Base-by-base conservation (phyloP, 2,888 invertebrate species). In the Tetropium fuscum region DNA sequence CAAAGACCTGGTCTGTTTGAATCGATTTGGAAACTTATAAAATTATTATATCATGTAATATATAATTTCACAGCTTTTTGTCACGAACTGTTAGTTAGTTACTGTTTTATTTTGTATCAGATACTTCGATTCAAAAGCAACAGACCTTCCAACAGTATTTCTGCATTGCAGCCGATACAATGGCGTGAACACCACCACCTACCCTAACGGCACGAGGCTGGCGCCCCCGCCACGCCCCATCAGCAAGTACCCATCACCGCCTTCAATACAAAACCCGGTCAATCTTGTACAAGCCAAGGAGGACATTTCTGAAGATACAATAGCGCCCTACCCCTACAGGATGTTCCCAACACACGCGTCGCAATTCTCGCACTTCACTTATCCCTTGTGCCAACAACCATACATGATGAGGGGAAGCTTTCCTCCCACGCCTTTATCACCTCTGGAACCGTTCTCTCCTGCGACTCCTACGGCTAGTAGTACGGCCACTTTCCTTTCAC, bases 391-490 rank as follows among this genome's bases (percentile, higher is more conserved):
- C 60, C 69, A 66, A 49, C 73, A 71, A 30, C 83, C 78, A n/a
- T 80, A 70, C 78, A 70, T 83, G 77, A 70, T 81, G 63, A 65
- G 83, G 77, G 66, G 83, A 61, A 83, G 78, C 79, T 79, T 75
- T 64, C 79, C 84, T 81, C 81, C 83, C 78, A 73, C 80, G 76
- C 80, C 81, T 1, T 53, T 82, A 73, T 76, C 83, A 25, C 80
- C 81, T 3, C 68, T 82, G 34, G 81, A 81, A 49, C 74, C 78
- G 3, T 79, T 78, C 62, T 77, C 81, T 16, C 78, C 81, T 27
- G 74, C 80, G 13, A 79, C 82, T 22, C 75, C 81, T 15, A 78
- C 81, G 11, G 75, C 80, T 79, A 83, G 74, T 63, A 74, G 83
- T 81, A 69, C 82, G 81, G 64, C 83, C 79, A 78, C 79, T 27